Evolutionary conservation across 2,888 invertebrate genomes (phyloP).

Genomic region (Bhutanitis thaidina): DNA sequence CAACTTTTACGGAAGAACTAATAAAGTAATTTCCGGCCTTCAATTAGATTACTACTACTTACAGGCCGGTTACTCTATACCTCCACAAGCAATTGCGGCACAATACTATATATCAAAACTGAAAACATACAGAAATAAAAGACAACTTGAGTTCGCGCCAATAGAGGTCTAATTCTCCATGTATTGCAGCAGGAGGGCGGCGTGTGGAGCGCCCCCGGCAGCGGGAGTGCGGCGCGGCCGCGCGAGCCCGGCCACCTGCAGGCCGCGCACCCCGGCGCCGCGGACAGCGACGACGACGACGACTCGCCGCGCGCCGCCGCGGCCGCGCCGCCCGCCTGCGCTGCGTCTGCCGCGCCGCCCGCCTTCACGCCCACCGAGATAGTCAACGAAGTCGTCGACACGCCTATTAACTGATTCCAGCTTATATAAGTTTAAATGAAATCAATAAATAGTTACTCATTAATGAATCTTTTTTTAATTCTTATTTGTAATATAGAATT

Average conservation of each 20-base stretch:
- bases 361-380: constrained; percentile 68
- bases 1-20: too few relatives aligned
- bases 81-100: too few relatives aligned
- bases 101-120: too few relatives aligned
- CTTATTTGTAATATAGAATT: too few relatives aligned
- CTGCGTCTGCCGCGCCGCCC: constrained; percentile 41
- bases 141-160: too few relatives aligned
- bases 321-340: constrained; percentile 43
- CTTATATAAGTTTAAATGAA: not conserved
- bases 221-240: constrained; percentile 57
- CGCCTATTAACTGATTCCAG: constrained; percentile 24
- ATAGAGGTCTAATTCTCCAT: too few relatives aligned
- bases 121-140: too few relatives aligned
- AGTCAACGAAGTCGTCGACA: constrained; percentile 73
- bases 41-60: too few relatives aligned
- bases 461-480: not conserved
- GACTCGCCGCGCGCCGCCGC: constrained; percentile 67
- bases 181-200: constrained; percentile 65
- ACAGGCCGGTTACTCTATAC: too few relatives aligned
- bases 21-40: too few relatives aligned
- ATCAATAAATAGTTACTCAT: not conserved
- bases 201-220: constrained; percentile 82
- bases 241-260: constrained; percentile 79
- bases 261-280: constrained; percentile 84
- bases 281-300: constrained; percentile 82